Conservation (phyloP, 2,797 vertebrate species). For the Pygocentrus nattereri region DNA sequence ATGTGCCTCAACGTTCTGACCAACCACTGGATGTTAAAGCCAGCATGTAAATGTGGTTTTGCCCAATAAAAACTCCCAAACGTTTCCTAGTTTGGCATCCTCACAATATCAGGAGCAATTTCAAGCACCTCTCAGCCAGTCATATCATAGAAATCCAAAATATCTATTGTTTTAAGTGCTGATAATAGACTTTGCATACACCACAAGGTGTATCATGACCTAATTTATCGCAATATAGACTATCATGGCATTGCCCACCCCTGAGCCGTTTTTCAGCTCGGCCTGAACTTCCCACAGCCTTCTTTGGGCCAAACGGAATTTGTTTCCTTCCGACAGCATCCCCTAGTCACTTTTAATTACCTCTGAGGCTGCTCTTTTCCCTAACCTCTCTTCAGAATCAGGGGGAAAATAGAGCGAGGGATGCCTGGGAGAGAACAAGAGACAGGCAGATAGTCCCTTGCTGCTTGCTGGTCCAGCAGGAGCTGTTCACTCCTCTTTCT, state of each 20-base stretch:
- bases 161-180: too few relatives aligned
- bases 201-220: too few relatives aligned
- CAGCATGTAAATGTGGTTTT: too few relatives aligned
- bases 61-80: too few relatives aligned
- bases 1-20: too few relatives aligned
- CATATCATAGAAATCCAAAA: too few relatives aligned
- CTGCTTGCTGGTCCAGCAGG: conserved; percentile 71
- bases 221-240: background rate
- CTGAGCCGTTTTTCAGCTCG: background rate
- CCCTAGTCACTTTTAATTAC: conserved; percentile 66
- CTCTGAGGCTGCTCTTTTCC: conserved; percentile 55
- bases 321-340: conserved; percentile 50
- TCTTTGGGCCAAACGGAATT: conserved; percentile 25
- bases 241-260: background rate
- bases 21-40: too few relatives aligned
- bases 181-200: too few relatives aligned
- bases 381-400: conserved; percentile 37
- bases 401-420: conserved; percentile 29
- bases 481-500: conserved; percentile 67
- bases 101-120: too few relatives aligned
- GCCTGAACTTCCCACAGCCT: conserved; percentile 4
- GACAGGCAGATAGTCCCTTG: conserved; percentile 46
- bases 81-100: too few relatives aligned
- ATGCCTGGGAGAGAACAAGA: conserved; percentile 31
- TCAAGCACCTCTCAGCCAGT: too few relatives aligned